Evolutionary conservation across 2,888 invertebrate genomes (phyloP).

Genomic region (Latrodectus hesperus): DNA sequence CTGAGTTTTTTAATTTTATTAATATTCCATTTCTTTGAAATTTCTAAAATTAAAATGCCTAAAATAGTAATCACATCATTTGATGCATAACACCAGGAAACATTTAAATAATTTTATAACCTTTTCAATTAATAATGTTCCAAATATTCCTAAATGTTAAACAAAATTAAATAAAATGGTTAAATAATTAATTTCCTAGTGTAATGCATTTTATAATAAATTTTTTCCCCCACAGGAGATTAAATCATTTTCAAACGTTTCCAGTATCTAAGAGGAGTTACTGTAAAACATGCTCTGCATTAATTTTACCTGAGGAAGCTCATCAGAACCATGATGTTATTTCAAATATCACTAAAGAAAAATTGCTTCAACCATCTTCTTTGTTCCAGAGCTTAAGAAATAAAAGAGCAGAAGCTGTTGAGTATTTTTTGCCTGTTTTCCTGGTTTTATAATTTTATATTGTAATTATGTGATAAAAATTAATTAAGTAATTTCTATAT

Average conservation of each 20-base stretch:
- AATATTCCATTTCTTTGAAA: no score
- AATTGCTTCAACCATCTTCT: conserved; percentile 73
- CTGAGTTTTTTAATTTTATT: no score
- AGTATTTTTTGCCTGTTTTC: conserved; percentile 3
- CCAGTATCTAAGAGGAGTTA: conserved; percentile 70
- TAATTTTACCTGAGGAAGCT: conserved; percentile 72
- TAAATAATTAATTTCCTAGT: no score
- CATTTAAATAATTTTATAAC: no score
- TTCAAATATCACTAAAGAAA: conserved; percentile 70
- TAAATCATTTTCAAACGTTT: conserved; percentile 71
- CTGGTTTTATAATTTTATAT: not conserved
- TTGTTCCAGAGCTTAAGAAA: conserved; percentile 83
- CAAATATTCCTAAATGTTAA: no score
- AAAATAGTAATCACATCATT: no score
- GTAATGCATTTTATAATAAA: not conserved
- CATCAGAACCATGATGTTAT: conserved; percentile 72
- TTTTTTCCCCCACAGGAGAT: conserved; percentile 77
- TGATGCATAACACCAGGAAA: no score
- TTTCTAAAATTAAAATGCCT: no score
- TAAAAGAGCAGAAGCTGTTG: conserved; percentile 84
- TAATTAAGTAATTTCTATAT: no score
- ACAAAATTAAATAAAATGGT: no score
- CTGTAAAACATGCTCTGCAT: conserved; percentile 74
- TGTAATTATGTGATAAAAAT: no score
- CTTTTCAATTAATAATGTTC: no score